Evolutionary conservation across 1,140 invertebrate genomes (phyloP), one percentile per base, ranked within the genome.

Genomic region (Macrocentrus cingulum): DNA sequence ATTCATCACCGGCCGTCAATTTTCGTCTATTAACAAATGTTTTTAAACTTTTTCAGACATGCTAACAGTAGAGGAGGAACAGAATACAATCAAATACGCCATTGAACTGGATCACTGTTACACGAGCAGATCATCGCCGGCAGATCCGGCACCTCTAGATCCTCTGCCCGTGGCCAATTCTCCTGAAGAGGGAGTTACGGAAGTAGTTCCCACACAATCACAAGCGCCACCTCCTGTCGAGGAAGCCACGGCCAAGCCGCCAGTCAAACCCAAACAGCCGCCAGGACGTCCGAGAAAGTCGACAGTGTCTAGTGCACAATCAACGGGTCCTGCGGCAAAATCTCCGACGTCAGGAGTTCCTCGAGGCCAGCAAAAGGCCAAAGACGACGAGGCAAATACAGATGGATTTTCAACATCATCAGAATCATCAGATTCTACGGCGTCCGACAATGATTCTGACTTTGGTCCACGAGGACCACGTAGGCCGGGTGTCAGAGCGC

Each of bases 91-190:
- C 37, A 67, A 68, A 51, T 70, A 78, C 46, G 72, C 67, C 36
- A 76, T 81, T 58, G 74, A 74, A 32, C 65, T 77, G 59, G 81
- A 80, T 62, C 81, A 81, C 45, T 81, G 77, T 61, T 82, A 80
- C 23, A 83, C 78, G 2, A 81, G 63, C 59, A 69, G 70, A 20
- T 60, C 69, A 32, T 76, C 75, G 8, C 68, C 75, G 4, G 61
- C 67, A 5, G 72, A 79, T 69, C 69, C 74, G 41, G 72, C 74
- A 52, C 67, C 71, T 34, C 68, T 46, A 13, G 76, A 80, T 63
- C 66, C 75, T 5, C 61, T 79, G 19, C 72, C 75, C 20, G 56
- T 74, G 42, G 62, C 61, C 0, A 62, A 71, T 57, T 74, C 70
- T 5, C 65, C 73, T 16, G 67, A 70, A 6, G 55, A 71, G 22